Base-by-base conservation (phyloP, 2,888 invertebrate genomes). In the Archaeoteleia sp. region DNA sequence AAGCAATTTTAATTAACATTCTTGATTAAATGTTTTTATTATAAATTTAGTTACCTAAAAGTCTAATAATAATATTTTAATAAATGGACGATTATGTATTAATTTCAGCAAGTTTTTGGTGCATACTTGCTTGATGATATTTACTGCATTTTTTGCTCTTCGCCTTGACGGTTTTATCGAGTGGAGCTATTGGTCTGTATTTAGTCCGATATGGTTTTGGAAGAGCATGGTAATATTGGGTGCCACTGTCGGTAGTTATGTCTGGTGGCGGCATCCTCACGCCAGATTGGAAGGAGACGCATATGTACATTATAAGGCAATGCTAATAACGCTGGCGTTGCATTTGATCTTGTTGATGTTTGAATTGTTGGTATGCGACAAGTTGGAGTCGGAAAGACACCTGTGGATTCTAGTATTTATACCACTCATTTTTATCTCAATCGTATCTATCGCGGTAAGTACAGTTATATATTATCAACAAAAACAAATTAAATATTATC, bases 201-300 rank as follows among this genome's bases (percentile, higher is more conserved):
- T 99, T 86, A 90, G 94, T 12, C 98, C 99, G 45, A 92, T 99
- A 82, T 99, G 97, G 97, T 91, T 97, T 75, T 98, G 98, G 97
- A 98, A 99, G 85, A 89, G 91, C 68, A 89, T 97, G 82, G 97
- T 96, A 9, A 92, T 98, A 30, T 82, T 92, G 51, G 98, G 98
- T 61, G 97, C 97, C 32, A 90, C 93, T 39, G 90, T 97, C 58
- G 98, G 98, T 45, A 95, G 95, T 75, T 93, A 95, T 82, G 93
- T 97, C 10, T 98, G 98, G 97, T 96, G 96, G 92, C 90, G 94
- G 77, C 94, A 96, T 87, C 98, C 98, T 42, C 97, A 97, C 82
- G 96, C 96, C 86, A 95, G 98, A 84, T 87, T 96, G 76, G 98
- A 98, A 88, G 95, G 95, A 73, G 96, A 97, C 87, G 95, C 97